phyloP scores from a whole-genome alignment of 2,113 vertebrate species.

The Eulacestoma nigropectus region DNA sequence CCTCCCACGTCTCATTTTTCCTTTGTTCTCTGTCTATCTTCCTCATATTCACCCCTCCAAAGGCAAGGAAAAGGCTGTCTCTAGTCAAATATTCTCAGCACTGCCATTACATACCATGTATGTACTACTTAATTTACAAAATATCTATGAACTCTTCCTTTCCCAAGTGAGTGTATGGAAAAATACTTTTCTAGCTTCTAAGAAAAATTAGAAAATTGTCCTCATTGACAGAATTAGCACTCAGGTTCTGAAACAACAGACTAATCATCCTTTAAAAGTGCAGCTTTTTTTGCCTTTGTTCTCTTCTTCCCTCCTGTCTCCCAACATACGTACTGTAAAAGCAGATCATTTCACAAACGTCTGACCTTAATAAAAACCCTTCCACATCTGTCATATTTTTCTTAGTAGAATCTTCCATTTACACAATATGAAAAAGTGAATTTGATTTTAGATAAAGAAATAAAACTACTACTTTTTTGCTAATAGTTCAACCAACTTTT shows the following conservation, averaged over 20 bases:
- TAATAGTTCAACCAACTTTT: neutral
- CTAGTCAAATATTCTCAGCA: neutral
- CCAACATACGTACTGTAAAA: neutral
- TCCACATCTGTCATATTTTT: neutral
- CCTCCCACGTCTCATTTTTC: neutral
- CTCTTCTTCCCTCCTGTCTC: neutral
- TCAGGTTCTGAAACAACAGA: neutral
- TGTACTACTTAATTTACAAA: neutral
- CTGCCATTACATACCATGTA: neutral
- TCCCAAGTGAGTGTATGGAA: neutral
- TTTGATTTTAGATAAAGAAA: neutral
- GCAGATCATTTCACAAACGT: neutral
- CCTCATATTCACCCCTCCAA: neutral
- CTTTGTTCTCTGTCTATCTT: slow-evolving; percentile 31
- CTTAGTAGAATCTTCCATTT: neutral
- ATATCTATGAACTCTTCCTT: neutral
- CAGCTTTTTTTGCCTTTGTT: neutral
- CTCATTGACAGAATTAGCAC: neutral
- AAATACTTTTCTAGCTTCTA: neutral
- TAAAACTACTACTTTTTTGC: neutral
- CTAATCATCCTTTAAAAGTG: neutral
- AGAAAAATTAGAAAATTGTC: neutral
- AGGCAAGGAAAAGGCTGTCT: neutral
- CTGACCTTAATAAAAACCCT: neutral
- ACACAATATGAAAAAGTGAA: neutral